These are phyloP conservation scores for Fopius arisanus DNA, from an alignment of 1,140 invertebrate genomes.

Conservation along the genomic window DNA sequence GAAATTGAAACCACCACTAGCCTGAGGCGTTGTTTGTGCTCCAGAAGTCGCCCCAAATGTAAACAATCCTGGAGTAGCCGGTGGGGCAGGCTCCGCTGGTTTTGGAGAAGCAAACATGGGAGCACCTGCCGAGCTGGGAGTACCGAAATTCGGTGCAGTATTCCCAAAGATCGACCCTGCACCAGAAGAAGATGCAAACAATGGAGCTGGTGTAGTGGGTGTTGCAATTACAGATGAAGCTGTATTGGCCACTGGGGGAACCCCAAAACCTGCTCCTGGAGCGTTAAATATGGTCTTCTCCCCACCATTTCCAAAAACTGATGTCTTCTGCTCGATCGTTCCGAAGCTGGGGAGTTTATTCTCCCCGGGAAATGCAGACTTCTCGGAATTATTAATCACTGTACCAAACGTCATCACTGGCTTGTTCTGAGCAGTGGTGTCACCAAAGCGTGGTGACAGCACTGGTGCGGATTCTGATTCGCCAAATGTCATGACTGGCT, in stretches of 20 bases:
- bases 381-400: not conserved
- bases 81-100: not conserved
- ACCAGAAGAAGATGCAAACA: not conserved
- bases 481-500: constrained; percentile 19
- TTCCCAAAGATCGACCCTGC: not conserved
- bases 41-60: not conserved
- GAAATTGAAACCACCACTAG: constrained; percentile 19
- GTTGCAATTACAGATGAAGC: not conserved
- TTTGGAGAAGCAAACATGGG: not conserved
- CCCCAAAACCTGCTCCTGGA: not conserved
- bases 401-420: not conserved
- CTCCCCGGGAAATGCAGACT: not conserved
- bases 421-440: not conserved
- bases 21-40: not conserved
- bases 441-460: constrained; percentile 17
- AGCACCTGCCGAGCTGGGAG: not conserved
- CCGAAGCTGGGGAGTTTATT: not conserved
- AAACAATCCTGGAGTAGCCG: not conserved
- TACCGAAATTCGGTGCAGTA: not conserved
- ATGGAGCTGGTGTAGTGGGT: not conserved
- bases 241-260: not conserved
- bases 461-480: constrained; percentile 30
- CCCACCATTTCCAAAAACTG: not conserved
- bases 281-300: not conserved
- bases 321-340: not conserved